phyloP scores from a whole-genome alignment of 2,113 vertebrate species.

The Arothron firmamentum region DNA sequence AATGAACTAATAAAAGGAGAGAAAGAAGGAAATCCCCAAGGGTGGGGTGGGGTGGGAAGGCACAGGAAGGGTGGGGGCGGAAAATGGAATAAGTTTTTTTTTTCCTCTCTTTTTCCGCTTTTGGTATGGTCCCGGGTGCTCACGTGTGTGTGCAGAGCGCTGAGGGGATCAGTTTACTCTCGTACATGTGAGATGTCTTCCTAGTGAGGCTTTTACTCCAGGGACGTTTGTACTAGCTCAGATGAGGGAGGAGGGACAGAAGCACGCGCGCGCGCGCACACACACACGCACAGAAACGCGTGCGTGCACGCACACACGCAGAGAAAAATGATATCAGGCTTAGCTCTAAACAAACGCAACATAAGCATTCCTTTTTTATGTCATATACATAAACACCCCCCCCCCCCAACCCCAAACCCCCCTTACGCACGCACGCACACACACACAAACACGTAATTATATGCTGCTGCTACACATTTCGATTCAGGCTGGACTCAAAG shows the following conservation, averaged over 20 bases:
- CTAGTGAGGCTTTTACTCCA: slow-evolving; percentile 53
- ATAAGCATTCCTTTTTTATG: neutral
- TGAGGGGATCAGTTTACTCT: slow-evolving; percentile 62
- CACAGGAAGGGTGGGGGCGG: slow-evolving; percentile 46
- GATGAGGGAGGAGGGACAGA: slow-evolving; percentile 8
- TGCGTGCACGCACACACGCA: neutral
- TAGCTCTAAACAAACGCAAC: neutral
- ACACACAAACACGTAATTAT: no score
- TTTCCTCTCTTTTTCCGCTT: slow-evolving; percentile 3
- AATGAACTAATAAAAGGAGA: slow-evolving; percentile 51
- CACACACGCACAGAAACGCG: neutral
- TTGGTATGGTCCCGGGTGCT: slow-evolving; percentile 30
- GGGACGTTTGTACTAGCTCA: slow-evolving; percentile 49
- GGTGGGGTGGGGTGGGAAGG: neutral
- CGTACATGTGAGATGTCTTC: slow-evolving; percentile 47
- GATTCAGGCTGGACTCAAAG: neutral
- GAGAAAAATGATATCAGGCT: neutral
- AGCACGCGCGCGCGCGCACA: neutral
- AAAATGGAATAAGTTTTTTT: slow-evolving; percentile 52
- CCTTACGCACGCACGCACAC: no score
- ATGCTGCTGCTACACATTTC: neutral
- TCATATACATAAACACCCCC: no score
- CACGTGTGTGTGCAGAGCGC: slow-evolving; percentile 40
- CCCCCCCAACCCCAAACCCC: no score
- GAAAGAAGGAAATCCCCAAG: slow-evolving; percentile 44